Conservation (phyloP, 2,888 invertebrate genomes). For the Abrostola triplasia region DNA sequence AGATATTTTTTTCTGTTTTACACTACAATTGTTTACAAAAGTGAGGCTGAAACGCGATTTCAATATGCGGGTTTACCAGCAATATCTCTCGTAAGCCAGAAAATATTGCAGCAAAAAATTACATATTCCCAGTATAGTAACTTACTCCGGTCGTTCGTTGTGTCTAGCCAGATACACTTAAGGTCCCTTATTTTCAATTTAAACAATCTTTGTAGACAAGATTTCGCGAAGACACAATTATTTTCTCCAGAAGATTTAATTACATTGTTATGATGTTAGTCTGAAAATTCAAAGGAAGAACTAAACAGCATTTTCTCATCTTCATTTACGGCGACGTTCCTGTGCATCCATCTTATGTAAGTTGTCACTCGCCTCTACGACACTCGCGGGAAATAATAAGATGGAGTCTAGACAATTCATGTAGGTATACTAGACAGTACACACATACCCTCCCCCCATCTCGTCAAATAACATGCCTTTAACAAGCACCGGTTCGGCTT, state of each 20-base stretch:
- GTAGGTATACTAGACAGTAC: neutral
- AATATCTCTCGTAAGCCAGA: neutral
- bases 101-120: slow-evolving; percentile 17
- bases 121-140: slow-evolving; percentile 18
- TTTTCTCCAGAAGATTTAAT: too few species aligned
- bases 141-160: slow-evolving; percentile 8
- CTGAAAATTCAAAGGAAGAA: too few species aligned
- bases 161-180: neutral
- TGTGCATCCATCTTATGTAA: neutral
- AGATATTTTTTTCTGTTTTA: neutral
- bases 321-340: too few species aligned
- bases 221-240: too few species aligned
- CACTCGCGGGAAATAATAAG: neutral
- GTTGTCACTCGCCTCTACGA: neutral
- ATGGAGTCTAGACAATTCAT: neutral
- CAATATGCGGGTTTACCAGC: slow-evolving; percentile 3
- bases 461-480: neutral
- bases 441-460: neutral
- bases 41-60: neutral
- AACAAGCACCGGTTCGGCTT: slow-evolving; percentile 4
- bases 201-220: too few species aligned
- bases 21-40: neutral
- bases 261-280: too few species aligned
- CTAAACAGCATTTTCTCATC: too few species aligned
- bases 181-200: neutral